Evolutionary conservation across 2,113 vertebrate genomes (phyloP), one percentile per base, ranked within the genome.

Genomic region (Pyrgilauda ruficollis): DNA sequence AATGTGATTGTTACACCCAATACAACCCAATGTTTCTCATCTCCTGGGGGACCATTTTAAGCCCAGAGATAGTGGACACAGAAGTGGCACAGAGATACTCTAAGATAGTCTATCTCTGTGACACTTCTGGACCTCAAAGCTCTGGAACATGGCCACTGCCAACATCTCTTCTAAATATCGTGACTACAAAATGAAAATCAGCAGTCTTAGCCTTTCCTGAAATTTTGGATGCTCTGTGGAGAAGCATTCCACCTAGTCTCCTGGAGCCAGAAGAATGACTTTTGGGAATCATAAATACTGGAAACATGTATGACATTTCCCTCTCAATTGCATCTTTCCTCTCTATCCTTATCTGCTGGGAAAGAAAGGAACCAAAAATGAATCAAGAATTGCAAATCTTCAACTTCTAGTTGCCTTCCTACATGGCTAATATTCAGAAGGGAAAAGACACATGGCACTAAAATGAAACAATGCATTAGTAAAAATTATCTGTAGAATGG

Each of bases 251-350:
- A 35, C 27, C 26, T 63, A 35, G 50, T 77, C 7, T 28, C 9
- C 68, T 56, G 35, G 37, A 61, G 24, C 12, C 15, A 53, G 24
- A 43, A 69, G 23, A 66, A 73, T 31, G 16, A 24, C 37, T 56
- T 41, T 4, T 46, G 23, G 46, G 44, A 61, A 22, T 16, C 50
- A 73, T 30, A 56, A 81, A 7, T 20, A 7, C 21, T 66, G 30
- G 17, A 35, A 84, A 31, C 9, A 46, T 0, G 0, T 6, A 41
- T 1, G 2, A 4, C 13, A 37, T 30, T 26, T 49, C 10, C 35
- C 10, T 59, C 2, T 1, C 58, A 55, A 18, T 9, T 58, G 21
- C 2, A 4, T 4, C 3, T 16, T 59, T 85, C 58, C 37, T 75
- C 6, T 46, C 44, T 80, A 52, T 1, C 15, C 21, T 68, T 21